Percentiles rank a stretch among this genome's conserved stretches.
These are phyloP conservation scores for Cricetomys ansorgei DNA, from an alignment of 2,113 vertebrate species.

Conservation along the genomic window DNA sequence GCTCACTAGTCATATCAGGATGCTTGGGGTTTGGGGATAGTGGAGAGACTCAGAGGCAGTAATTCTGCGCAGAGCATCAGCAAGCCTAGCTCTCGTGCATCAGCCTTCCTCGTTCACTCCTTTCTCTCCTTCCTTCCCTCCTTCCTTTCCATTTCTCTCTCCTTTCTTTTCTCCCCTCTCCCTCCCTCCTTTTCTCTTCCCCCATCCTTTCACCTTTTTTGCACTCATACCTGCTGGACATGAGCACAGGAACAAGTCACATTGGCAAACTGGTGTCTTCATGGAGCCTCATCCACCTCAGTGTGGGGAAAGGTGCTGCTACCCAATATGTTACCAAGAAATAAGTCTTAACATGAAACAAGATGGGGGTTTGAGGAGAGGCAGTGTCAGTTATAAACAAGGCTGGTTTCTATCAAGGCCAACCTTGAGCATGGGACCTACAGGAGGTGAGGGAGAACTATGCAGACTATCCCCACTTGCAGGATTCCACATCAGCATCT, in stretches of 20 bases:
- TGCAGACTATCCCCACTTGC: background rate
- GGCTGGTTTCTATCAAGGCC: no score
- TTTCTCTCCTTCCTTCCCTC: no score
- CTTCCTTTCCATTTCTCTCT: accelerated
- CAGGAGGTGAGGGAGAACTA: background rate
- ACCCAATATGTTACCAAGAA: background rate
- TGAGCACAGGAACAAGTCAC: background rate
- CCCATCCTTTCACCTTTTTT: background rate
- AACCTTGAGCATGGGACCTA: background rate
- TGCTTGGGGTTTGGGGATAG: background rate
- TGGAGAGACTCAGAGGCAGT: no score
- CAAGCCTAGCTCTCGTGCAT: background rate
- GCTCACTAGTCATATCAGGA: background rate
- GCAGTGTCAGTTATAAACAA: background rate
- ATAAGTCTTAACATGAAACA: background rate
- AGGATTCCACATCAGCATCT: background rate
- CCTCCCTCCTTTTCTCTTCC: background rate
- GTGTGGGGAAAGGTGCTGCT: background rate
- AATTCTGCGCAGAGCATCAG: background rate
- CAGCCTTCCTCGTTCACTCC: background rate
- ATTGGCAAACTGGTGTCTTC: background rate
- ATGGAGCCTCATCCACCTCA: no score
- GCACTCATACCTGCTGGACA: background rate
- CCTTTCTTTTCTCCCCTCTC: no score
- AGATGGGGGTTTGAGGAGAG: background rate